phyloP scores from a whole-genome alignment of 2,888 invertebrate species.

The Ectobius pallidus region DNA sequence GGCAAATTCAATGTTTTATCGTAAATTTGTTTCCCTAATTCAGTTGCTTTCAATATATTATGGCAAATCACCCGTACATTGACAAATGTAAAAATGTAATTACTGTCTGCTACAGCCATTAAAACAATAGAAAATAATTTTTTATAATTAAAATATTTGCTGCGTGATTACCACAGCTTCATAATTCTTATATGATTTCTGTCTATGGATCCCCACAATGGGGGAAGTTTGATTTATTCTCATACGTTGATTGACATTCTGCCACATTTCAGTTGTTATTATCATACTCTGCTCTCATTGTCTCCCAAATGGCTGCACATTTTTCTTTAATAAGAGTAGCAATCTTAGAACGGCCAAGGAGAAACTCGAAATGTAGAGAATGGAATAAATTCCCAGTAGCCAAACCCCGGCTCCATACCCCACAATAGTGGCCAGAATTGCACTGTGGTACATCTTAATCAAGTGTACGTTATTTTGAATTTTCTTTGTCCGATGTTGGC shows the following conservation, averaged over 20 bases:
- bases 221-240: conserved; percentile 48
- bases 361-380: neutral
- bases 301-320: neutral
- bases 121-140: conserved; percentile 47
- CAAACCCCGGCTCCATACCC: too few relatives aligned
- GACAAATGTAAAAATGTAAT: conserved; percentile 47
- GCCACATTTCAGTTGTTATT: conserved; percentile 45
- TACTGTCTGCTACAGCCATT: conserved; percentile 47
- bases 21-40: neutral
- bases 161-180: conserved; percentile 42
- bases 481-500: too few relatives aligned
- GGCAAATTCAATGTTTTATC: neutral
- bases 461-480: too few relatives aligned
- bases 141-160: conserved; percentile 48
- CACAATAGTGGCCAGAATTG: too few relatives aligned
- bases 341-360: conserved; percentile 23
- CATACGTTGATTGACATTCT: conserved; percentile 45
- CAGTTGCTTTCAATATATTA: conserved; percentile 41
- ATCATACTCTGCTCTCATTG: neutral
- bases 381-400: neutral
- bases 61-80: conserved; percentile 47
- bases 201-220: conserved; percentile 47
- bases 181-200: conserved; percentile 48
- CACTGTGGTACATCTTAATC: too few relatives aligned
- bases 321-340: neutral